Percentiles rank a stretch among this genome's conserved stretches.
Conservation (phyloP, 92 coral and sea anemone genomes). For the Siderastrea siderea region DNA sequence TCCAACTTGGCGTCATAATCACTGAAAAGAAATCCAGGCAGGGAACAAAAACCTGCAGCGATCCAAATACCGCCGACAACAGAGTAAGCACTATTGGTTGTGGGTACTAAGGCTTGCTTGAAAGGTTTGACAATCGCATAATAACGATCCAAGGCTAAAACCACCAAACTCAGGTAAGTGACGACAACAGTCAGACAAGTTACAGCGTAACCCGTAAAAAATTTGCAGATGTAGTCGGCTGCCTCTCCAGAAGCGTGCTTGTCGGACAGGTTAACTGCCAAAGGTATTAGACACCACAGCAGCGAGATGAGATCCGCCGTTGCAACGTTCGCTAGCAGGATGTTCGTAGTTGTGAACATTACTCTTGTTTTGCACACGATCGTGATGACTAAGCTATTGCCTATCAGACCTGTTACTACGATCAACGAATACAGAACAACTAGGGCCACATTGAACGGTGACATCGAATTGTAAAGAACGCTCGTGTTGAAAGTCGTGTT, state of each 20-base stretch:
- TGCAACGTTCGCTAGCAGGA: slow-evolving; percentile 35
- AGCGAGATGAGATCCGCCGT: slow-evolving; percentile 37
- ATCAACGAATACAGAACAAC: slow-evolving; percentile 27
- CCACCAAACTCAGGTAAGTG: slow-evolving; percentile 37
- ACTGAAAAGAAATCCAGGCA: slow-evolving; percentile 36
- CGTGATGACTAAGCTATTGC: slow-evolving; percentile 27
- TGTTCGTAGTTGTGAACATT: slow-evolving; percentile 36
- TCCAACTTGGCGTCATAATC: slow-evolving; percentile 26
- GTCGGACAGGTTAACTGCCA: slow-evolving; percentile 15
- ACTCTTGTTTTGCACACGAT: slow-evolving; percentile 35
- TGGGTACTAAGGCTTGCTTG: not conserved
- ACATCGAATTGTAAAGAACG: slow-evolving; percentile 18
- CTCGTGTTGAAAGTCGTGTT: not conserved
- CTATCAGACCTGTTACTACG: slow-evolving; percentile 14
- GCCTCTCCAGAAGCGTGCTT: slow-evolving; percentile 4
- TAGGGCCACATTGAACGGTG: slow-evolving; percentile 19
- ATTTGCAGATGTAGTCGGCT: slow-evolving; percentile 41
- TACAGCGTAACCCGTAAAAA: slow-evolving; percentile 43
- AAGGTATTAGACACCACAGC: slow-evolving; percentile 45
- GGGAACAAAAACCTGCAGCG: not conserved
- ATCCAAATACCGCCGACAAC: slow-evolving; percentile 23
- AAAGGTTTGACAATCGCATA: slow-evolving; percentile 52
- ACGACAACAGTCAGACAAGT: slow-evolving; percentile 43
- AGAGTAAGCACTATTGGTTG: not conserved
- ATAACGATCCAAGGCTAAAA: slow-evolving; percentile 47